A percentile compares a stretch with the other conserved stretches of the same genome.
Conservation (phyloP, 2,888 invertebrate species). For the Dryadula phaetusa region DNA sequence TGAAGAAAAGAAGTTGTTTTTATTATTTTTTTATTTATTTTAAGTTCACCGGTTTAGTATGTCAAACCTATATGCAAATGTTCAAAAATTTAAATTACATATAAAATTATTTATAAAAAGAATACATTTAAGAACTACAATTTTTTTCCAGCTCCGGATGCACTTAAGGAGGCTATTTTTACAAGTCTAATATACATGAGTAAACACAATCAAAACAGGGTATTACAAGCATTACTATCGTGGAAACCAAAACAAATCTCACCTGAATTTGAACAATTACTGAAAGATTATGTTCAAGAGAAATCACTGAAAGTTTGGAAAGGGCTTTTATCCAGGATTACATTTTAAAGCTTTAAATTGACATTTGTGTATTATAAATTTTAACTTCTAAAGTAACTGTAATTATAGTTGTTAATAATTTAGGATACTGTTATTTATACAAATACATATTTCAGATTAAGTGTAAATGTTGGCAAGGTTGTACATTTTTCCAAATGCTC, state of each 20-base stretch:
- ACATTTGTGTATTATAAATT: slow-evolving; percentile 7
- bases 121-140: too few species aligned
- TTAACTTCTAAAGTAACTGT: slow-evolving; percentile 13
- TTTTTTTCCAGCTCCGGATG: slow-evolving; percentile 60
- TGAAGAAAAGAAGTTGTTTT: too few species aligned
- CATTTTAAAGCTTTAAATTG: slow-evolving; percentile 26
- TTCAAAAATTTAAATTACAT: too few species aligned
- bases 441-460: slow-evolving; percentile 23
- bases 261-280: slow-evolving; percentile 56
- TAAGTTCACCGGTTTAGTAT: too few species aligned
- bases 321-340: slow-evolving; percentile 52
- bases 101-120: too few species aligned
- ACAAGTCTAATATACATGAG: slow-evolving; percentile 67
- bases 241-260: slow-evolving; percentile 65
- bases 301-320: slow-evolving; percentile 66
- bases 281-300: slow-evolving; percentile 62
- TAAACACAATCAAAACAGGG: slow-evolving; percentile 59
- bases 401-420: slow-evolving; percentile 1
- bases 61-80: too few species aligned
- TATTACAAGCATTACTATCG: slow-evolving; percentile 59
- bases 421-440: slow-evolving; percentile 5
- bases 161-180: slow-evolving; percentile 68
- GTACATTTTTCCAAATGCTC: slow-evolving; percentile 39
- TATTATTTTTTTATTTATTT: too few species aligned
- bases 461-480: slow-evolving; percentile 29